Conservation (phyloP, 2,888 invertebrate species). For the Nomada fucata region DNA sequence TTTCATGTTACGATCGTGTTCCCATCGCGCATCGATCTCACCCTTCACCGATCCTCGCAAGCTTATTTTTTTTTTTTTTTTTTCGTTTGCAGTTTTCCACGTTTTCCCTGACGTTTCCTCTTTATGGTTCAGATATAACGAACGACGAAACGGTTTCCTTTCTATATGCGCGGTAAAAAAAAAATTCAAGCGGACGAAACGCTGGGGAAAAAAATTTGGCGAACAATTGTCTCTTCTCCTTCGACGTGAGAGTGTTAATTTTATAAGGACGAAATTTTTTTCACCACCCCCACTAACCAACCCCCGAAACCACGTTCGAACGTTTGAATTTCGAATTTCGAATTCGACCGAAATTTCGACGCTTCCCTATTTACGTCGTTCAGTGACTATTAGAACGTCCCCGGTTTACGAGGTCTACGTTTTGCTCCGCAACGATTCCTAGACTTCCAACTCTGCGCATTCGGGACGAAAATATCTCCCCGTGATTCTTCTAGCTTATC, state of each 20-base stretch:
- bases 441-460: not conserved
- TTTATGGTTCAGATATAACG: conserved; percentile 24
- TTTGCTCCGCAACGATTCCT: not conserved
- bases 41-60: not conserved
- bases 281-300: too few relatives aligned
- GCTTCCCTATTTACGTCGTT: too few relatives aligned
- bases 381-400: not conserved
- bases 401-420: not conserved
- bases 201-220: not conserved
- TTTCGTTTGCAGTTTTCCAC: not conserved
- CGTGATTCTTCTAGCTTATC: not conserved
- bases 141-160: not conserved
- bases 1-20: conserved; percentile 26
- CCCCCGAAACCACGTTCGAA: too few relatives aligned
- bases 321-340: too few relatives aligned
- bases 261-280: not conserved
- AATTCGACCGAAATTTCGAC: too few relatives aligned
- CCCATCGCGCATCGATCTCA: conserved; percentile 19
- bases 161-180: not conserved
- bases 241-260: not conserved
- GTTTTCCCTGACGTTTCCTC: not conserved
- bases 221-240: not conserved
- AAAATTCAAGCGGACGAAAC: conserved; percentile 10
- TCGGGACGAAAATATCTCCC: not conserved
- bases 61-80: conserved; percentile 12